phyloP scores from a whole-genome alignment of 2,797 vertebrate genomes.

The Bucorvus abyssinicus region DNA sequence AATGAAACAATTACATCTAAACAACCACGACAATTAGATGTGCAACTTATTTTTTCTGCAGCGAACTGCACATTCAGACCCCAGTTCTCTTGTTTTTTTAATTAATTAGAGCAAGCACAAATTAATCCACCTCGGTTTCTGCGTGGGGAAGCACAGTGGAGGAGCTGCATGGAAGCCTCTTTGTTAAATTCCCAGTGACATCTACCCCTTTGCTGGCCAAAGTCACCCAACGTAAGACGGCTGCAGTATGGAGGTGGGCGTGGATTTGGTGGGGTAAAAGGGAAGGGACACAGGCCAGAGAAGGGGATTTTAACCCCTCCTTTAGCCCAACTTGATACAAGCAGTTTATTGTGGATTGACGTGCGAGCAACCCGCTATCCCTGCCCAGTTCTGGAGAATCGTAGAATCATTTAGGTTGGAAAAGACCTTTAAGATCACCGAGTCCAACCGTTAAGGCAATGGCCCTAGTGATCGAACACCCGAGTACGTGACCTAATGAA shows the following conservation, averaged over 20 bases:
- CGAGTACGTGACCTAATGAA: background rate
- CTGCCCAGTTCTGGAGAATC: background rate
- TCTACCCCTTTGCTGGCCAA: background rate
- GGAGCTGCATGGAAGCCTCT: constrained; percentile 22
- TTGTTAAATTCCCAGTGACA: constrained; percentile 1
- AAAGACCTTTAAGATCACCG: background rate
- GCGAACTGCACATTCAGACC: background rate
- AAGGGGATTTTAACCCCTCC: background rate
- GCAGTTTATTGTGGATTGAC: background rate
- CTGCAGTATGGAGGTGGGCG: background rate
- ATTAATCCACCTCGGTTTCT: constrained; percentile 47
- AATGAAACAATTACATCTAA: constrained; percentile 69
- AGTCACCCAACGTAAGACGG: background rate
- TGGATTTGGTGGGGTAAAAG: background rate
- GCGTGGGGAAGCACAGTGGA: background rate
- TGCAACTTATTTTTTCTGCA: constrained; percentile 42
- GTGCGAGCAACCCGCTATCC: background rate
- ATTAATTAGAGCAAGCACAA: constrained; percentile 63
- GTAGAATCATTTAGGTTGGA: background rate
- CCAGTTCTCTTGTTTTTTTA: background rate
- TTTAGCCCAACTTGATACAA: background rate
- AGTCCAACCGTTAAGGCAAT: background rate
- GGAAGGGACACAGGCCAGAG: background rate
- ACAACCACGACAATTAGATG: constrained; percentile 52
- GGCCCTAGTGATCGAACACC: rapidly evolving